Conservation (phyloP, 2,888 invertebrate genomes). For the Sesamia inferens region DNA sequence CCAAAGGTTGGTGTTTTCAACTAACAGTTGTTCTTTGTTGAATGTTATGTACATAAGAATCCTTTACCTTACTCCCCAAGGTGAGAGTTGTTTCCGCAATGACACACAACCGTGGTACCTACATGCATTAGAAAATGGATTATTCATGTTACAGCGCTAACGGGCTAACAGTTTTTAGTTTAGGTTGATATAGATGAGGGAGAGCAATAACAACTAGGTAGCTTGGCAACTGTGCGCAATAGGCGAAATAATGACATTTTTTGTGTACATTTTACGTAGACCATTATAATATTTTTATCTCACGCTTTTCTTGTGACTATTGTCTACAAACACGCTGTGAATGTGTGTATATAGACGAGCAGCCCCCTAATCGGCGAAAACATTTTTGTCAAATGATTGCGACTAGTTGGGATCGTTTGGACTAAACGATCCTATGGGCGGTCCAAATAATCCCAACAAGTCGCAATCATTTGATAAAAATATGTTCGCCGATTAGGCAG, state of each 20-base stretch:
- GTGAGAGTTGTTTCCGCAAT: slow-evolving; percentile 37
- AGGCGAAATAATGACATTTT: neutral
- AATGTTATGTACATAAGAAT: slow-evolving; percentile 45
- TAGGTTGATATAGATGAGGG: slow-evolving; percentile 18
- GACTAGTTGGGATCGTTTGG: too few species aligned
- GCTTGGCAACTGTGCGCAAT: neutral
- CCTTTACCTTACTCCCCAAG: slow-evolving; percentile 26
- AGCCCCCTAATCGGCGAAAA: too few species aligned
- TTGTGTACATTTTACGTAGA: neutral
- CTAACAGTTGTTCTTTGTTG: slow-evolving; percentile 59
- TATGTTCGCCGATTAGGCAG: too few species aligned
- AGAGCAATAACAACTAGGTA: neutral
- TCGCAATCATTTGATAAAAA: too few species aligned
- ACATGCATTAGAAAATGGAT: slow-evolving; percentile 39
- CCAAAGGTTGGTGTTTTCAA: slow-evolving; percentile 41
- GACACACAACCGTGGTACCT: slow-evolving; percentile 10
- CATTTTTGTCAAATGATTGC: too few species aligned
- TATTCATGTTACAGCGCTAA: slow-evolving; percentile 23
- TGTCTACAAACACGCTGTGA: neutral
- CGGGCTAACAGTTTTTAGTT: slow-evolving; percentile 21
- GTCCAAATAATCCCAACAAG: too few species aligned
- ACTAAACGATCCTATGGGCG: too few species aligned
- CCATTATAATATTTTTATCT: neutral
- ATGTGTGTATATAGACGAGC: neutral
- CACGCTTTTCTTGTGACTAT: neutral